Evolutionary conservation across 2,113 vertebrate genomes (phyloP).

Genomic region (Takifugu flavidus): DNA sequence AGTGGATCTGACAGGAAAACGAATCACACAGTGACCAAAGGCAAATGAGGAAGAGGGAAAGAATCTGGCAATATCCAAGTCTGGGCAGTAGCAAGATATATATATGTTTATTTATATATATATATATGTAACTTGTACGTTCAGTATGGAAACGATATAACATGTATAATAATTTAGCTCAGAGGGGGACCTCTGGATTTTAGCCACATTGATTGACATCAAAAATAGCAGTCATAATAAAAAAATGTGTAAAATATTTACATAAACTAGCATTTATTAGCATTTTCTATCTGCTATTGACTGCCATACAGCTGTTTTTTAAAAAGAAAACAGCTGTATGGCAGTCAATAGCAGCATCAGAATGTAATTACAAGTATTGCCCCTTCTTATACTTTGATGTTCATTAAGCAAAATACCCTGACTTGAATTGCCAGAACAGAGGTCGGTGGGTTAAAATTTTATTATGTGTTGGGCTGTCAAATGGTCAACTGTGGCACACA

Average conservation of each 20-base stretch:
- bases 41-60: slow-evolving; percentile 30
- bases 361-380: not conserved
- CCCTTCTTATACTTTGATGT: not conserved
- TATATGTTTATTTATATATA: no score
- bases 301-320: not conserved
- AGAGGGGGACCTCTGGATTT: not conserved
- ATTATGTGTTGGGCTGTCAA: slow-evolving; percentile 50
- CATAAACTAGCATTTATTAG: slow-evolving; percentile 24
- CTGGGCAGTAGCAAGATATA: slow-evolving; percentile 42
- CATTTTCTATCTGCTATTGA: not conserved
- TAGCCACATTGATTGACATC: not conserved
- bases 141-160: not conserved
- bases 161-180: slow-evolving; percentile 6
- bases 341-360: slow-evolving; percentile 19
- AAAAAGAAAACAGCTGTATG: slow-evolving; percentile 7
- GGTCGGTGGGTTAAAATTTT: slow-evolving; percentile 32
- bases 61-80: slow-evolving; percentile 68
- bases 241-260: not conserved
- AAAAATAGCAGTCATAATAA: not conserved
- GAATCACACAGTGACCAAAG: slow-evolving; percentile 57
- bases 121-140: not conserved
- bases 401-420: slow-evolving; percentile 33
- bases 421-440: slow-evolving; percentile 67
- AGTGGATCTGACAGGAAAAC: slow-evolving; percentile 77
- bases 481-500: slow-evolving; percentile 68